These are phyloP conservation scores for Dendrolimus punctatus DNA, from an alignment of 1,140 invertebrate species.

Conservation along the genomic window DNA sequence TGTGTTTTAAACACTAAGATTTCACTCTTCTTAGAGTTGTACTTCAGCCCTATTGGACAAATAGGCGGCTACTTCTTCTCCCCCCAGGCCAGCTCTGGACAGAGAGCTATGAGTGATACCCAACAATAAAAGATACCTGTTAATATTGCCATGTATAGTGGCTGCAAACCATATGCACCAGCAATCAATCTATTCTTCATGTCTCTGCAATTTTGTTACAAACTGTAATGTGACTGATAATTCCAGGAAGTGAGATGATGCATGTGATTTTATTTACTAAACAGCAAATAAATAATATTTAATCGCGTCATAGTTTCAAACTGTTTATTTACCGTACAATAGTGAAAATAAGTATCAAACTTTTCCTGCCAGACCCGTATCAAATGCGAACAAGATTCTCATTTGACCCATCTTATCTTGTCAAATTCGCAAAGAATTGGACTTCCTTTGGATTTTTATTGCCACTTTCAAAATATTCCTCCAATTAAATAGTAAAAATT, in stretches of 20 bases:
- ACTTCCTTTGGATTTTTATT: constrained; percentile 8
- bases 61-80: too few species aligned
- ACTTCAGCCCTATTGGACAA: too few species aligned
- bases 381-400: constrained; percentile 19
- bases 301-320: not conserved
- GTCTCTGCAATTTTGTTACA: not conserved
- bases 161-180: too few species aligned
- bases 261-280: not conserved
- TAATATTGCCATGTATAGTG: too few species aligned
- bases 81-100: too few species aligned
- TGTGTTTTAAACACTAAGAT: too few species aligned
- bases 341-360: constrained; percentile 8
- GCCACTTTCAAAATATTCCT: constrained; percentile 1
- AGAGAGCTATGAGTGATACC: too few species aligned
- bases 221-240: not conserved
- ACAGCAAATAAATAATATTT: constrained; percentile 1
- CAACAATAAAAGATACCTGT: too few species aligned
- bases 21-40: too few species aligned
- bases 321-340: constrained; percentile 4
- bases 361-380: constrained; percentile 23
- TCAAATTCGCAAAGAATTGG: constrained; percentile 14
- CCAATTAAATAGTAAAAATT: not conserved
- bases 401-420: constrained; percentile 20
- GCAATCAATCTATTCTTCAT: not conserved
- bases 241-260: not conserved